Percentiles rank a stretch among this genome's conserved stretches.
These are phyloP conservation scores for Piscicola geometra DNA, from an alignment of 2,888 invertebrate genomes.

Conservation along the genomic window DNA sequence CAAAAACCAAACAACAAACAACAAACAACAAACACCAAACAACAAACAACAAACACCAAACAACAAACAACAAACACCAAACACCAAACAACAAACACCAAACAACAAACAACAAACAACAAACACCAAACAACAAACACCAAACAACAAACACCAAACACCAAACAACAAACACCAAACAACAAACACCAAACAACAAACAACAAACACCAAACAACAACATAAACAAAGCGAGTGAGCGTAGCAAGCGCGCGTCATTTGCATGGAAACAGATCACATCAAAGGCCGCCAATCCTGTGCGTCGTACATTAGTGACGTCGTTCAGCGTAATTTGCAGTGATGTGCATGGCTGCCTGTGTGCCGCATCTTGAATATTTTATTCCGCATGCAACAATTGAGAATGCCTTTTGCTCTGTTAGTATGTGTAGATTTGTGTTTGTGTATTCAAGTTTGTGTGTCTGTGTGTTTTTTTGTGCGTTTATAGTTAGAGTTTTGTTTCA, in stretches of 20 bases:
- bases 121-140: not conserved
- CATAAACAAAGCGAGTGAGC: not conserved
- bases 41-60: not conserved
- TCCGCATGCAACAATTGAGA: not conserved
- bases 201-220: not conserved
- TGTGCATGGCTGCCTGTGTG: not conserved
- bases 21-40: not conserved
- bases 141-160: not conserved
- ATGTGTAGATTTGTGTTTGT: too few relatives aligned
- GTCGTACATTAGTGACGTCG: conserved; percentile 6
- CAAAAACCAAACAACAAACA: not conserved
- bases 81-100: not conserved
- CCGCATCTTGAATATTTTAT: not conserved
- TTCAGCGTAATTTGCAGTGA: conserved; percentile 5
- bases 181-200: not conserved
- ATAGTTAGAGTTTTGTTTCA: too few relatives aligned
- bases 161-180: not conserved
- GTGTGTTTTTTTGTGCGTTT: too few relatives aligned
- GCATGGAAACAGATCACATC: conserved; percentile 4
- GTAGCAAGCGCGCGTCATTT: not conserved
- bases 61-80: not conserved
- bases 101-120: not conserved
- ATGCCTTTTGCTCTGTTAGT: too few relatives aligned
- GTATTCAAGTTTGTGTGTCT: too few relatives aligned
- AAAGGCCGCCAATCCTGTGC: not conserved